These are phyloP conservation scores for Litoditis marina DNA, from an alignment of 2,888 invertebrate genomes.

Conservation along the genomic window DNA sequence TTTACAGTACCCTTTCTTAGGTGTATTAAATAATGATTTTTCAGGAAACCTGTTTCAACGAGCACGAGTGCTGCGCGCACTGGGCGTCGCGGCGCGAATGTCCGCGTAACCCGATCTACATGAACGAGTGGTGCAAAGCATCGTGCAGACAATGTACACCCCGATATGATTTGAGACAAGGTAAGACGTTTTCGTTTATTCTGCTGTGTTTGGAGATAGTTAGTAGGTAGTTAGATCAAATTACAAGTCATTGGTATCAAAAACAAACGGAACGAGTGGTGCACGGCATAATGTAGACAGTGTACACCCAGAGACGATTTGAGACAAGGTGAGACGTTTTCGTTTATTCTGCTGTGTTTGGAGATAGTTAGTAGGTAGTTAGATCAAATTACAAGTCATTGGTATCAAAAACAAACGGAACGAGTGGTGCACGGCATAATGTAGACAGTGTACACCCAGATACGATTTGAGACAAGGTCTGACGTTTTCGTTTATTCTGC, in stretches of 20 bases:
- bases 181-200: slow-evolving; percentile 13
- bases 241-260: background rate
- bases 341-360: background rate
- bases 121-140: slow-evolving; percentile 49
- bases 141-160: slow-evolving; percentile 45
- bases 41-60: slow-evolving; percentile 50
- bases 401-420: background rate
- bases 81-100: slow-evolving; percentile 53
- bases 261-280: background rate
- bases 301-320: slow-evolving; percentile 9
- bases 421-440: background rate
- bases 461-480: slow-evolving; percentile 23
- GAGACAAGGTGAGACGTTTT: slow-evolving; percentile 20
- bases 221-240: too few relatives aligned
- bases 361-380: background rate
- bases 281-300: background rate
- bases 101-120: slow-evolving; percentile 40
- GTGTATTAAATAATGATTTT: slow-evolving; percentile 1
- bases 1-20: too few relatives aligned
- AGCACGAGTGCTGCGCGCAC: slow-evolving; percentile 51
- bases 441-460: background rate
- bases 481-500: background rate
- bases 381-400: too few relatives aligned
- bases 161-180: slow-evolving; percentile 30
- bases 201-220: background rate